Conservation (phyloP, 1,140 invertebrate species). For the Hylyphantes graminicola region DNA sequence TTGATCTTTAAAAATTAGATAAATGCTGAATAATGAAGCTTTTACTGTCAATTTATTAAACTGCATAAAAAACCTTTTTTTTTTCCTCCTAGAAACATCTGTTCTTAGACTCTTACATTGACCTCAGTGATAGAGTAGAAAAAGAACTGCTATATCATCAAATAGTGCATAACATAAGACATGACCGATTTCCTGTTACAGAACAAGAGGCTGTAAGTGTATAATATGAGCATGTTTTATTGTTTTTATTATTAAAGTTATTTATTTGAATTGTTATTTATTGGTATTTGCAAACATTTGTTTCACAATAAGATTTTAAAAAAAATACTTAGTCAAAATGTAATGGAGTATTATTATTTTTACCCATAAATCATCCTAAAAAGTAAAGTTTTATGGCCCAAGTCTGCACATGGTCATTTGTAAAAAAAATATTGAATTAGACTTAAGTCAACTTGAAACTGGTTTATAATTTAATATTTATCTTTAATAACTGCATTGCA, state of each 20-base stretch:
- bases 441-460: too few species aligned
- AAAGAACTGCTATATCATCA: constrained; percentile 97
- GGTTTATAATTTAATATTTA: too few species aligned
- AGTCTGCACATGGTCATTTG: too few species aligned
- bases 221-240: not conserved
- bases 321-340: not conserved
- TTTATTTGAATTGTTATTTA: not conserved
- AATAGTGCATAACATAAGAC: constrained; percentile 87
- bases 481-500: too few species aligned
- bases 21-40: not conserved
- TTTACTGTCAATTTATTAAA: not conserved
- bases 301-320: not conserved
- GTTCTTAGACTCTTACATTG: constrained; percentile 87
- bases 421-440: too few species aligned
- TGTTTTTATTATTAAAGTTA: not conserved
- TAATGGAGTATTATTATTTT: too few species aligned
- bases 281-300: not conserved
- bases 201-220: constrained; percentile 90
- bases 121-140: constrained; percentile 87
- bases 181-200: constrained; percentile 89
- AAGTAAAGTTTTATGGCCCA: too few species aligned
- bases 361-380: too few species aligned
- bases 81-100: constrained; percentile 91
- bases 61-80: constrained; percentile 68
- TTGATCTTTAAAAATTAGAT: not conserved